These are phyloP conservation scores for Serranochromis macrocephalus DNA, from an alignment of 2,113 vertebrate genomes.

Conservation along the genomic window DNA sequence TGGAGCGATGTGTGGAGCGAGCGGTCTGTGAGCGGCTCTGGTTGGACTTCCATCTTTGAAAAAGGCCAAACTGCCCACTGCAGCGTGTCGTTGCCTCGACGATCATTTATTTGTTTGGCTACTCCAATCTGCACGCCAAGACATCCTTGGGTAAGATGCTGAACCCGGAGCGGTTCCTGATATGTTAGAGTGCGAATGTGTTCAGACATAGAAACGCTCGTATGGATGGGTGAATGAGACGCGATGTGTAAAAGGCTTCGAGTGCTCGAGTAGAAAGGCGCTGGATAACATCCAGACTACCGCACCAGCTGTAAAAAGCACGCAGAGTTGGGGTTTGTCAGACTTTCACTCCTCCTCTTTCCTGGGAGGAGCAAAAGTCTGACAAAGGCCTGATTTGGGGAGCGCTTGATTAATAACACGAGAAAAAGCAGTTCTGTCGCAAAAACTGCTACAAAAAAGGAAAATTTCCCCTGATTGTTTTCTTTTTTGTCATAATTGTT, in stretches of 20 bases:
- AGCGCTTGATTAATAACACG: background rate
- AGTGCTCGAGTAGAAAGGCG: background rate
- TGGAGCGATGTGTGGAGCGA: background rate
- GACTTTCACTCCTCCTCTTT: background rate
- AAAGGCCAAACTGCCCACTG: background rate
- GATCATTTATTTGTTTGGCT: background rate
- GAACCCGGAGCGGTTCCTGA: background rate
- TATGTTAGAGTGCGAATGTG: fast-evolving
- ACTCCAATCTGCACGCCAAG: background rate
- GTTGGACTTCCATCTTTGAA: background rate
- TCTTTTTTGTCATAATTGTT: background rate
- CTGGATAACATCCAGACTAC: fast-evolving
- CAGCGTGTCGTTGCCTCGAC: background rate
- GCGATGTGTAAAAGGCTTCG: fast-evolving
- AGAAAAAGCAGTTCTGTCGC: background rate
- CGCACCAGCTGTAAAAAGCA: fast-evolving
- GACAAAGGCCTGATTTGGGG: background rate
- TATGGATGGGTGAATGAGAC: background rate
- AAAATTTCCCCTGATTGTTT: background rate
- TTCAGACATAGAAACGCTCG: background rate
- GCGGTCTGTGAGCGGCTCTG: background rate
- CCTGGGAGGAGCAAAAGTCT: background rate
- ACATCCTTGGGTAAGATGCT: fast-evolving
- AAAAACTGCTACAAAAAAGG: background rate
- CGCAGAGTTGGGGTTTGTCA: background rate